These are phyloP conservation scores for Sigmodon hispidus DNA, from an alignment of 2,113 vertebrate genomes.

Conservation along the genomic window DNA sequence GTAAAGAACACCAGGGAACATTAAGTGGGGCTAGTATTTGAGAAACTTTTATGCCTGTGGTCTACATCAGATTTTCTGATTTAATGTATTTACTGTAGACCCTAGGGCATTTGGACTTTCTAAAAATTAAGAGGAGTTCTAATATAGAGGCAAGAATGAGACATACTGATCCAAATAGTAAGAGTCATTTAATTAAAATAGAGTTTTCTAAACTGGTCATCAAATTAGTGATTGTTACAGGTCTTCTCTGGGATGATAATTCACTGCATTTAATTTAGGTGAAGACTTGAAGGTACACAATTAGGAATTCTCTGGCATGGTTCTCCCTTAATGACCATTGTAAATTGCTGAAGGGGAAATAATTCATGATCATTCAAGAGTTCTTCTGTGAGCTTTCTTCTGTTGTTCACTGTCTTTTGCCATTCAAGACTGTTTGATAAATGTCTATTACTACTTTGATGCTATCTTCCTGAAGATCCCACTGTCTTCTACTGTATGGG, in stretches of 20 bases:
- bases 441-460: not conserved
- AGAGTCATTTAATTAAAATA: not conserved
- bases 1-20: not conserved
- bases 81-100: not conserved
- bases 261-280: not conserved
- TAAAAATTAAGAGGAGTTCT: not conserved
- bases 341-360: too few relatives aligned
- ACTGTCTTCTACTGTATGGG: not conserved
- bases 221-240: not conserved
- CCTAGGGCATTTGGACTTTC: not conserved
- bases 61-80: not conserved
- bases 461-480: not conserved
- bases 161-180: not conserved
- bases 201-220: not conserved
- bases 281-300: not conserved
- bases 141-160: not conserved
- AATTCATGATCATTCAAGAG: accelerated
- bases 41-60: not conserved
- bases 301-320: not conserved
- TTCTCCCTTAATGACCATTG: not conserved
- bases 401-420: not conserved
- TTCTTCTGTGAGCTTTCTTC: not conserved
- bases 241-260: not conserved
- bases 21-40: not conserved
- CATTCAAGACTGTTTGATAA: not conserved